Conservation (phyloP, 2,797 vertebrate species). For the Myotis myotis region DNA sequence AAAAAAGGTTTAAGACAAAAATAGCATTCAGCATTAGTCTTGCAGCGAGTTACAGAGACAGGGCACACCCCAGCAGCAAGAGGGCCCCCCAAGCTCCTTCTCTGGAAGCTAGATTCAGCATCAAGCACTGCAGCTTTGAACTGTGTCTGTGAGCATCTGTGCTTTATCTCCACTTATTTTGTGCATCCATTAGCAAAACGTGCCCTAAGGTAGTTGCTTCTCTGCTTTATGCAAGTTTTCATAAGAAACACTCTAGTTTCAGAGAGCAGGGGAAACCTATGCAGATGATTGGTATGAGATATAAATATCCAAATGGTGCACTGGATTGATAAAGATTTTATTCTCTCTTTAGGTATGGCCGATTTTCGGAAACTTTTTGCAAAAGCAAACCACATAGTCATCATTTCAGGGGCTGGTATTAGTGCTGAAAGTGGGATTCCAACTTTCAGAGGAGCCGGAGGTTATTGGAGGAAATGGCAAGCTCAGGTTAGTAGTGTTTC, state of each 20-base stretch:
- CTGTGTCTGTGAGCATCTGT: background rate
- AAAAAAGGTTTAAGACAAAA: background rate
- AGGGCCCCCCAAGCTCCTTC: background rate
- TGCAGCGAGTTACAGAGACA: background rate
- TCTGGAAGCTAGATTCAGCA: background rate
- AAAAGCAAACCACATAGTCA: conserved; percentile 92
- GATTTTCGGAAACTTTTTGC: conserved; percentile 93
- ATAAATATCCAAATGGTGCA: background rate
- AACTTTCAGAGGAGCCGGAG: conserved; percentile 93
- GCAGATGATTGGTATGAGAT: background rate
- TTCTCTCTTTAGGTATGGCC: conserved; percentile 86
- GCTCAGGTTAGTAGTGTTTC: conserved; percentile 88
- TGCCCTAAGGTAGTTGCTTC: background rate
- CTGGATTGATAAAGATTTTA: background rate
- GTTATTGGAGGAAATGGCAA: conserved; percentile 96
- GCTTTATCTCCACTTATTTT: background rate
- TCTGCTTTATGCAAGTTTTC: background rate
- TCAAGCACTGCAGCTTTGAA: background rate
- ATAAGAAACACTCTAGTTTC: background rate
- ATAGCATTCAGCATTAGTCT: background rate
- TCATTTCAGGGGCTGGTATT: conserved; percentile 95
- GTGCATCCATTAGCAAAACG: background rate
- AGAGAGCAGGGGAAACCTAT: background rate
- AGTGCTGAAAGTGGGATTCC: conserved; percentile 95
- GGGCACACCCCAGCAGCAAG: background rate